Base-by-base conservation (phyloP, 2,113 vertebrate genomes). In the Gobio gobio region DNA sequence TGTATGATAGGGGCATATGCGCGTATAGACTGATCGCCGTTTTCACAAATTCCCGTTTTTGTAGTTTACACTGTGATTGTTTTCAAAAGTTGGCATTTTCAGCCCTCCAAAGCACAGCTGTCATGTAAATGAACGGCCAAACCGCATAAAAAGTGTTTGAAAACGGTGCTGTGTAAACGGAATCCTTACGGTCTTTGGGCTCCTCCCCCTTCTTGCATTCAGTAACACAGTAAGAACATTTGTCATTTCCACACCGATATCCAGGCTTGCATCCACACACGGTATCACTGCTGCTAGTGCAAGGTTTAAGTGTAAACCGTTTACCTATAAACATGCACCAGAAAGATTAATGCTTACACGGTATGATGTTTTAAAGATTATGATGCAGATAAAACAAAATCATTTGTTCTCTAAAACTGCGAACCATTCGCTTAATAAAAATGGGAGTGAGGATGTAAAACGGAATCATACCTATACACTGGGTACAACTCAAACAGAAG, bases 181-280 rank as follows among this genome's bases (percentile, higher is more conserved):
- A 36, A 70, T 12, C 29, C 92, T 91, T 86, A 95, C 95, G 80
- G 0, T 87, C 0, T 0, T 45, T 0, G 10, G 92, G 94, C 76
- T 94, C 92, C 0, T 91, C 5, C 12, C 94, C 94, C 79, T 64
- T 78, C 16, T 1, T 43, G 56, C 95, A 95, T 12, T 86, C 83
- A 0, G 77, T 0, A 5, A 87, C 16, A 70, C 95, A 95, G 87
- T 85, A 90, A 10, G 83, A 56, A 8, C 94, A 95, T 0, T 0
- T 0, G 0, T 1, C 0, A 16, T 93, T 0, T 0, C 90, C 93
- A 74, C 95, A 95, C 13, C 2, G 4, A 33, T 88, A 86, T 8
- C 93, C 93, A 0, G 83, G 0, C 70, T 2, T 85, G 26, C 95
- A 95, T 47, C 90, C 90, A 29, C 95, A 95, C 68, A 84, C 29